phyloP scores from a whole-genome alignment of 2,797 vertebrate genomes.

The Thunnus albacares region DNA sequence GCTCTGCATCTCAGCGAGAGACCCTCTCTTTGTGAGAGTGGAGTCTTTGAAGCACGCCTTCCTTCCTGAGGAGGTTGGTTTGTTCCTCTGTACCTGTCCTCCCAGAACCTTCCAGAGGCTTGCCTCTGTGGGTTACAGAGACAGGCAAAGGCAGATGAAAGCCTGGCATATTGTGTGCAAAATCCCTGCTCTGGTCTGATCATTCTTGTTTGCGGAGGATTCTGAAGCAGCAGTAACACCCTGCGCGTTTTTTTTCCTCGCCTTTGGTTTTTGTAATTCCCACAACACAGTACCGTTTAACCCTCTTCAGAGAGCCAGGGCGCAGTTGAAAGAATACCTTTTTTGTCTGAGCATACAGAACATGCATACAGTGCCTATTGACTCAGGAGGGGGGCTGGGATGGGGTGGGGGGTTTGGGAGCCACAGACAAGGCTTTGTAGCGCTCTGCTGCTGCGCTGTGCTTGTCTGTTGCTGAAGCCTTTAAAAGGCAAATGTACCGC shows the following conservation, averaged over 20 bases:
- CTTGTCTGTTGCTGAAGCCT: constrained; percentile 79
- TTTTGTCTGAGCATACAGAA: constrained; percentile 83
- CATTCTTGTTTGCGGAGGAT: constrained; percentile 69
- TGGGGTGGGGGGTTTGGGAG: constrained; percentile 65
- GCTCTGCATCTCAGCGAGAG: constrained; percentile 64
- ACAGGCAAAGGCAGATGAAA: constrained; percentile 76
- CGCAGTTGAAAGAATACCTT: constrained; percentile 81
- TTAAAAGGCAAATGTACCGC: constrained; percentile 87
- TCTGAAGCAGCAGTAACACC: constrained; percentile 68
- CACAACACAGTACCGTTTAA: constrained; percentile 80
- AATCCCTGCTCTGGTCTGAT: constrained; percentile 73
- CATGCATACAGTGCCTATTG: constrained; percentile 81
- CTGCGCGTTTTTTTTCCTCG: constrained; percentile 57
- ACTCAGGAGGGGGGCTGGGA: constrained; percentile 71
- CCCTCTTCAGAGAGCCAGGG: constrained; percentile 79
- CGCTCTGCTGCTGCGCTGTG: constrained; percentile 63
- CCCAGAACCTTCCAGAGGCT: constrained; percentile 67
- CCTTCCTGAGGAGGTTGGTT: constrained; percentile 70
- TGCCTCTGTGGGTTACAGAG: constrained; percentile 63
- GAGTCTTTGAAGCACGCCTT: constrained; percentile 72
- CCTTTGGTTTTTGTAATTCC: constrained; percentile 78
- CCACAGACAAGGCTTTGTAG: constrained; percentile 82
- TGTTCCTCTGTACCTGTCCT: constrained; percentile 75
- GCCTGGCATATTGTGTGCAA: constrained; percentile 66
- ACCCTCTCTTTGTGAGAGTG: constrained; percentile 66